Base-by-base conservation (phyloP, 2,797 vertebrate genomes). In the Atherinosoma microstoma region DNA sequence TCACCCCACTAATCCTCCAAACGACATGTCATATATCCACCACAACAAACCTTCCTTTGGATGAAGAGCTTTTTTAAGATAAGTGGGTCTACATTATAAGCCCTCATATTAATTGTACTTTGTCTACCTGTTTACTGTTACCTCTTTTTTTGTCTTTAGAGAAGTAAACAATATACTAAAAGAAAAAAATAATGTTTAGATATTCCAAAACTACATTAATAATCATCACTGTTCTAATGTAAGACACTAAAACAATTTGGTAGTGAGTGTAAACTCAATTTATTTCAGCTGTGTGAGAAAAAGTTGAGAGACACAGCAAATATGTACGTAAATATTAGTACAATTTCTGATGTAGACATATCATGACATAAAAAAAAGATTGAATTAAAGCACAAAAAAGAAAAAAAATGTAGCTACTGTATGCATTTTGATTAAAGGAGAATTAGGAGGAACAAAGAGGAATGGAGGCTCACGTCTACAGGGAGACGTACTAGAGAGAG, bases 1-100 rank as follows among this genome's bases (percentile, higher is more conserved):
- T 74, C 67, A 60, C 63, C 70, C 61, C n/a, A n/a, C n/a, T 83
- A 70, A 72, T 79, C 58, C 42, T 79, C 64, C 70, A 36, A 75
- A 63, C 47, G 16, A 47, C 66, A 61, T 47, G 29, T 71, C 51
- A 42, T 64, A 60, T 71, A 84, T 77, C 75, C 47, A 49, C 67
- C 58, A 71, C 76, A 47, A 64, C 53, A 64, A 60, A 54, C 45
- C 47, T 35, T 38, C 58, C 30, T 42, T n/a, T n/a, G n/a, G n/a
- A n/a, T n/a, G n/a, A n/a, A n/a, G n/a, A n/a, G n/a, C n/a, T 20
- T 20, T 38, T 34, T 20, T 54, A 22, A 12, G 1, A 27, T 54
- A 13, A 24, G 11, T 34, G 42, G 27, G 13, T 54, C 58, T 51
- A 11, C 53, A 22, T 29, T 59, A 16, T 4, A 2, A 58, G 3